Evolutionary conservation across 2,888 invertebrate species (phyloP).

Genomic region (Apodemia hepburni): DNA sequence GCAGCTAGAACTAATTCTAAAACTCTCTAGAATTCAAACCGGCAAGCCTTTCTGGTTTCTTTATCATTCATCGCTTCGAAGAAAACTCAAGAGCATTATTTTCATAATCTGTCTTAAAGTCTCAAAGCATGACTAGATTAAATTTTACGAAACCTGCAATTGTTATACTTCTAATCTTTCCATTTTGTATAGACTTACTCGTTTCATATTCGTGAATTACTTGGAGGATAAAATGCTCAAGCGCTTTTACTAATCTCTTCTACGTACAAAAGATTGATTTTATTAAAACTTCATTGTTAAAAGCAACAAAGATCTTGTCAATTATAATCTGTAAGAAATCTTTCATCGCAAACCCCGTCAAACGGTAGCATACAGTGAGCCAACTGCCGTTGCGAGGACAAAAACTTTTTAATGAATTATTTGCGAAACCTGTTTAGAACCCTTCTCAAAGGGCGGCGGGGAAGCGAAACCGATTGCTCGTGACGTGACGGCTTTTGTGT

Average conservation of each 20-base stretch:
- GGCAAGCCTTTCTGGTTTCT: not conserved
- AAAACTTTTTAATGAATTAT: constrained; percentile 67
- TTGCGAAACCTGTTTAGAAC: constrained; percentile 74
- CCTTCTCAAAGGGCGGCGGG: constrained; percentile 71
- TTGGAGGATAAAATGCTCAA: constrained; percentile 46
- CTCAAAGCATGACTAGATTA: constrained; percentile 54
- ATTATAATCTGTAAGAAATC: constrained; percentile 73
- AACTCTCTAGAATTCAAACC: not conserved
- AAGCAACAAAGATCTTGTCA: constrained; percentile 76
- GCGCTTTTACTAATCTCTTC: constrained; percentile 64
- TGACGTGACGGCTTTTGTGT: constrained; percentile 76
- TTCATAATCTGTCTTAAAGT: constrained; percentile 50
- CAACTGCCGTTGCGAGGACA: constrained; percentile 47
- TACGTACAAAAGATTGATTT: constrained; percentile 63
- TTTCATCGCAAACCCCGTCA: constrained; percentile 62
- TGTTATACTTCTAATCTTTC: constrained; percentile 36
- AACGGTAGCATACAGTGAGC: constrained; percentile 67
- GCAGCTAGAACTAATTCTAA: not conserved
- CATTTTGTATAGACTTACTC: constrained; percentile 7
- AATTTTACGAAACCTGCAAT: constrained; percentile 53
- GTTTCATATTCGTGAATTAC: constrained; percentile 48
- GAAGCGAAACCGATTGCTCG: constrained; percentile 76
- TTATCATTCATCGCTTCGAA: constrained; percentile 7
- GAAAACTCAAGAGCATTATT: constrained; percentile 34
- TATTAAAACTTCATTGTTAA: constrained; percentile 66